Conservation (phyloP, 2,888 invertebrate genomes). For the Pseudoips prasinana region DNA sequence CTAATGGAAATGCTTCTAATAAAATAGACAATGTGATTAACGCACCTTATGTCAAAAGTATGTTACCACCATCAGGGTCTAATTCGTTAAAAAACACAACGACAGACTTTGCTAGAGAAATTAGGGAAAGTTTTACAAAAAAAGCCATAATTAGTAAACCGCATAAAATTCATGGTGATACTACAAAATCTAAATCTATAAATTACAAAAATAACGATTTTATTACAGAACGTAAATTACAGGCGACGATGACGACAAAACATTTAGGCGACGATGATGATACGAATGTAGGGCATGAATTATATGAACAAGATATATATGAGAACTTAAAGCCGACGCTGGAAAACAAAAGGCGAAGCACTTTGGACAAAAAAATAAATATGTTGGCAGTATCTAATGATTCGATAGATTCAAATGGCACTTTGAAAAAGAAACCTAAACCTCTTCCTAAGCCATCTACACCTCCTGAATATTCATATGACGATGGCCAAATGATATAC, state of each 20-base stretch:
- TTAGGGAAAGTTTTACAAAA: conserved; percentile 30
- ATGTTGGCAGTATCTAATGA: neutral
- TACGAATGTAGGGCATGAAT: neutral
- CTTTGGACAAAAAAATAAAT: conserved; percentile 12
- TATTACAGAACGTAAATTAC: too few relatives aligned
- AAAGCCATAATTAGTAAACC: conserved; percentile 17
- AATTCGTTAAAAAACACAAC: neutral
- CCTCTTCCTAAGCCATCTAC: conserved; percentile 36
- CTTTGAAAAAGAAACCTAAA: conserved; percentile 38
- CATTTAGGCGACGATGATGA: neutral
- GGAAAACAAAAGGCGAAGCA: conserved; percentile 7
- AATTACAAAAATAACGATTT: too few relatives aligned
- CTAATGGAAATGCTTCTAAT: conserved; percentile 35
- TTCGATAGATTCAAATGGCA: conserved; percentile 1
- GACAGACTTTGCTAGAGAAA: conserved; percentile 11
- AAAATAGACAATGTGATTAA: conserved; percentile 36
- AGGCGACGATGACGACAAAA: too few relatives aligned
- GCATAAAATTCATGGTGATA: conserved; percentile 17
- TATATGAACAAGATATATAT: neutral
- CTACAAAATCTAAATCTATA: conserved; percentile 14
- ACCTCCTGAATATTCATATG: conserved; percentile 4
- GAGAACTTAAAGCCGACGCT: neutral
- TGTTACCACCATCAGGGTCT: conserved; percentile 30
- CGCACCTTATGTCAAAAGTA: conserved; percentile 13
- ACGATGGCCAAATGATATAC: conserved; percentile 17